These are phyloP conservation scores for Cygnus atratus DNA, from an alignment of 2,113 vertebrate genomes.

Conservation along the genomic window DNA sequence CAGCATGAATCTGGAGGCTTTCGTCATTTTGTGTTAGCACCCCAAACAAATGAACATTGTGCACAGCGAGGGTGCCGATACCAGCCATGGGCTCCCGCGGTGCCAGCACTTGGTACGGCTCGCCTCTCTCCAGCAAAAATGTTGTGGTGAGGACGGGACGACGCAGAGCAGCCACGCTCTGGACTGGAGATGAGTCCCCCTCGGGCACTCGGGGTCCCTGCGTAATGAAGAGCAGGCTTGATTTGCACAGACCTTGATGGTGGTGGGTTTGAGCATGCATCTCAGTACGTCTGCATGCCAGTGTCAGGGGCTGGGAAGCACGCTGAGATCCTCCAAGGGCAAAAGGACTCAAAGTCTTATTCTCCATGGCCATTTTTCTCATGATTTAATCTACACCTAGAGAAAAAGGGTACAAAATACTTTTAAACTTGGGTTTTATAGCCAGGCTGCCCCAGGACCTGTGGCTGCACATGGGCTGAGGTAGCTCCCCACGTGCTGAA, in stretches of 20 bases:
- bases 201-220: neutral
- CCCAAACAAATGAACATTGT: slow-evolving; percentile 14
- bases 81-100: neutral
- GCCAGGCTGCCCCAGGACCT: neutral
- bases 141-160: neutral
- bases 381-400: accelerated
- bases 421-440: accelerated
- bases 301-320: neutral
- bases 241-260: neutral
- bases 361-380: neutral
- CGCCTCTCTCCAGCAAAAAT: neutral
- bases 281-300: accelerated
- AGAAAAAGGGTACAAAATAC: neutral
- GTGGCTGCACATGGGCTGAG: neutral
- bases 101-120: neutral
- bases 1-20: slow-evolving; percentile 3
- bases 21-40: slow-evolving; percentile 26
- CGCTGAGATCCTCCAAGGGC: neutral
- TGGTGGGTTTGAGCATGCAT: neutral
- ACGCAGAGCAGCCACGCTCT: neutral
- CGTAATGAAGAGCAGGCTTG: neutral
- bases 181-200: neutral
- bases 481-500: neutral
- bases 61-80: neutral
- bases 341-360: neutral